Conservation (phyloP, 2,888 invertebrate genomes). For the Clanis bilineata region DNA sequence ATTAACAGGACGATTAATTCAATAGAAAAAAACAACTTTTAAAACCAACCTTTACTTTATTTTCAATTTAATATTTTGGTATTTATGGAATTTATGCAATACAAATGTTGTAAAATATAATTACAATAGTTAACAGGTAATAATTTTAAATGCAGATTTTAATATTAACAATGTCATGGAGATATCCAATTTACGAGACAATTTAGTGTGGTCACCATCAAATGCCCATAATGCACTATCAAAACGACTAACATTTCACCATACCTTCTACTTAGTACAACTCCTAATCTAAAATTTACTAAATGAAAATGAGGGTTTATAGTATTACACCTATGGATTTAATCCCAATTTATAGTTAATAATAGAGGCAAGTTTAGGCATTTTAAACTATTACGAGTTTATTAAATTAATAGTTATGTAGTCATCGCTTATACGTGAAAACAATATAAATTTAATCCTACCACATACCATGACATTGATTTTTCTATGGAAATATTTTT, state of each 20-base stretch:
- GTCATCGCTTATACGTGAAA: slow-evolving; percentile 5
- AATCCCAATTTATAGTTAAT: slow-evolving; percentile 54
- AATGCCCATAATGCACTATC: slow-evolving; percentile 8
- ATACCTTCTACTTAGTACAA: slow-evolving; percentile 6
- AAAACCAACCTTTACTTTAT: slow-evolving; percentile 81
- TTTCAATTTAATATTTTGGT: slow-evolving; percentile 72
- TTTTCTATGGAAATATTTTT: slow-evolving; percentile 38
- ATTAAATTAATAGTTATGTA: slow-evolving; percentile 24
- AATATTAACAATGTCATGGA: slow-evolving; percentile 75
- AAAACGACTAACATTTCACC: slow-evolving; percentile 1
- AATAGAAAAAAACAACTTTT: slow-evolving; percentile 43
- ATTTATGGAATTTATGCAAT: slow-evolving; percentile 77
- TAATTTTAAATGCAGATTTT: slow-evolving; percentile 78
- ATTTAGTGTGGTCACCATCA: slow-evolving; percentile 26
- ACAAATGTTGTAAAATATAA: slow-evolving; percentile 78
- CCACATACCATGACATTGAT: slow-evolving; percentile 61
- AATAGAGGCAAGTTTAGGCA: slow-evolving; percentile 76
- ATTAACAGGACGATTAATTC: slow-evolving; percentile 3
- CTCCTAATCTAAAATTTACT: slow-evolving; percentile 55
- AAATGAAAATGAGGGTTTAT: slow-evolving; percentile 46
- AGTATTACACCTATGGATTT: slow-evolving; percentile 60
- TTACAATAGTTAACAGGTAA: slow-evolving; percentile 77
- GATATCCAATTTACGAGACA: slow-evolving; percentile 48
- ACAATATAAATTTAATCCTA: slow-evolving; percentile 2
- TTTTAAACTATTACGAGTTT: slow-evolving; percentile 43